These are phyloP conservation scores for Glossophaga mutica DNA, from an alignment of 2,797 vertebrate species.

Conservation along the genomic window DNA sequence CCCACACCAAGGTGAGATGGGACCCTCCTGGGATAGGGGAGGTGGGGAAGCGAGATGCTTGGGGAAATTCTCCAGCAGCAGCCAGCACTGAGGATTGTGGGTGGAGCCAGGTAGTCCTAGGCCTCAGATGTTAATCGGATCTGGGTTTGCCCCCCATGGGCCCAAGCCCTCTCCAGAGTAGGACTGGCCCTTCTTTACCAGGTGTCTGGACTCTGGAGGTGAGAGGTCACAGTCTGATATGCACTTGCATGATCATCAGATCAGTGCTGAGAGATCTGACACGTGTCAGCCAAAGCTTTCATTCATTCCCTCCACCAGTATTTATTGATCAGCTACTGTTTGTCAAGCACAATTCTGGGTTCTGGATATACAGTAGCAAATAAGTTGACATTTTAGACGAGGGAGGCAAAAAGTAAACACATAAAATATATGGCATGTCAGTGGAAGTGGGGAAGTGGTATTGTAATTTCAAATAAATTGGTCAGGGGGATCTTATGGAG, in stretches of 20 bases:
- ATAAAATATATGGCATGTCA: constrained; percentile 14
- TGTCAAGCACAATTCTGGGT: neutral
- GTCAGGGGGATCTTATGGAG: neutral
- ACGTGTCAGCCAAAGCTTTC: neutral
- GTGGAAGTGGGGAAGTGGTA: neutral
- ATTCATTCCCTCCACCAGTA: neutral
- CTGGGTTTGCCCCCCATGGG: neutral
- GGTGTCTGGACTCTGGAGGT: neutral
- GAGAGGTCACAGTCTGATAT: neutral
- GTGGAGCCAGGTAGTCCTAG: neutral
- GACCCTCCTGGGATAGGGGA: neutral
- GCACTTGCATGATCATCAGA: neutral
- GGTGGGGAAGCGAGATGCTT: neutral
- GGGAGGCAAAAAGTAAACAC: neutral
- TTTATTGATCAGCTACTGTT: neutral
- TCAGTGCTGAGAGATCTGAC: neutral
- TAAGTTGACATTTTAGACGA: constrained; percentile 38
- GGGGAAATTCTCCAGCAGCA: neutral
- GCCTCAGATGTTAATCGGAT: neutral
- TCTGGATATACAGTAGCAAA: neutral
- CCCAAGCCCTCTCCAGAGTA: neutral
- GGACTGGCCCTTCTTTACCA: neutral
- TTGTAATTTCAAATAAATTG: neutral
- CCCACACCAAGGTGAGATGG: constrained; percentile 52
- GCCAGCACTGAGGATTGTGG: neutral